Evolutionary conservation across 2,113 vertebrate genomes (phyloP).

Genomic region (Butorides virescens): DNA sequence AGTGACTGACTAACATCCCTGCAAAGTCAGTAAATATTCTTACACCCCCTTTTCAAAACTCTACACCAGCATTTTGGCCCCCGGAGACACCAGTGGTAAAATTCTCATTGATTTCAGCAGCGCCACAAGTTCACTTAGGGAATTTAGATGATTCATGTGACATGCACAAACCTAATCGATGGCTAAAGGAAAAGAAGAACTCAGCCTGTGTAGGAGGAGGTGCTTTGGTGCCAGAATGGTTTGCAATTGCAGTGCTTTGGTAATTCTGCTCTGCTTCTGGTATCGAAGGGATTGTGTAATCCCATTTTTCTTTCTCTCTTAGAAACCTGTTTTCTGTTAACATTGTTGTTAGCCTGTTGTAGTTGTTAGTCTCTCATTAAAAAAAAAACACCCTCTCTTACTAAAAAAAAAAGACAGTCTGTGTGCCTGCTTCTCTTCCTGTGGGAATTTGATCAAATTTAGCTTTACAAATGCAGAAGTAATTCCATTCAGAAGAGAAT

Average conservation of each 20-base stretch:
- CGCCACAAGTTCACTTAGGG: neutral
- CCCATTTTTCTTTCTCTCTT: neutral
- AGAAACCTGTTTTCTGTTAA: neutral
- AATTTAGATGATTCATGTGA: neutral
- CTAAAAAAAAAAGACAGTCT: neutral
- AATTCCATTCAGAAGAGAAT: conserved; percentile 33
- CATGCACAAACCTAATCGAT: neutral
- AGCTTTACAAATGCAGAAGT: conserved; percentile 41
- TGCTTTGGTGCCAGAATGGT: neutral
- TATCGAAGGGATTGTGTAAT: neutral
- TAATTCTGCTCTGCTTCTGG: neutral
- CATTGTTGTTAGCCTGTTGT: neutral
- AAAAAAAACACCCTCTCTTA: neutral
- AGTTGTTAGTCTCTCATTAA: neutral
- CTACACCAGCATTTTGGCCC: neutral
- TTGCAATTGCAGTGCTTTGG: neutral
- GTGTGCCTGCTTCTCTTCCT: conserved; percentile 29
- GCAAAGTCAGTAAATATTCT: neutral
- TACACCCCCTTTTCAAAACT: neutral
- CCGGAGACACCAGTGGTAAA: neutral
- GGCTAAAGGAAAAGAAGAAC: neutral
- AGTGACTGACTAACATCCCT: neutral
- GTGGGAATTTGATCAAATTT: conserved; percentile 48
- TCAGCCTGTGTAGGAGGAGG: neutral
- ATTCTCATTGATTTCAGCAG: neutral